phyloP scores from a whole-genome alignment of 2,797 vertebrate genomes.

The Anniella stebbinsi region DNA sequence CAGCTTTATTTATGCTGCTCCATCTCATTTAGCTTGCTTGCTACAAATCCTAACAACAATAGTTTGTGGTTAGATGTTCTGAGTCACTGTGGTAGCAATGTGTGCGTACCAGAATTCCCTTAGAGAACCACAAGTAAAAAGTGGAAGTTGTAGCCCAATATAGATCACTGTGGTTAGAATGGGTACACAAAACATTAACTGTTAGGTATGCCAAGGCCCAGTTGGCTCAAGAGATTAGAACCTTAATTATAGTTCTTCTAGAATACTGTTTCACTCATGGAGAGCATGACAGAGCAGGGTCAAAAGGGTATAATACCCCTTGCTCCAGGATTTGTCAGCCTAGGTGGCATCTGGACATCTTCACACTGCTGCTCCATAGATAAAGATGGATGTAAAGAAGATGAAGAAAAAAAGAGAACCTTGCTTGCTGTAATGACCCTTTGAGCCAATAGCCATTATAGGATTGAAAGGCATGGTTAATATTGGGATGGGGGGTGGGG shows the following conservation, averaged over 20 bases:
- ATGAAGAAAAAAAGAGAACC: no score
- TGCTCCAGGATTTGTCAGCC: not conserved
- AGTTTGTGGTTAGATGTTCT: slow-evolving; percentile 35
- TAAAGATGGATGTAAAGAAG: no score
- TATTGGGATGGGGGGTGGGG: no score
- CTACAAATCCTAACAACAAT: slow-evolving; percentile 13
- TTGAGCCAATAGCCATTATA: no score
- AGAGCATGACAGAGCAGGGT: slow-evolving; percentile 17
- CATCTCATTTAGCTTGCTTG: not conserved
- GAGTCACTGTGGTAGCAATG: slow-evolving; percentile 21
- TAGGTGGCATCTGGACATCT: not conserved
- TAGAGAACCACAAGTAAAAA: slow-evolving; percentile 14
- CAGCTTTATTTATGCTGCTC: not conserved
- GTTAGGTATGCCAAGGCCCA: slow-evolving; percentile 13
- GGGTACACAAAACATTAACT: slow-evolving; percentile 29
- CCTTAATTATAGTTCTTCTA: slow-evolving; percentile 36
- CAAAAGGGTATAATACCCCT: slow-evolving; percentile 12
- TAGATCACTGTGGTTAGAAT: slow-evolving; percentile 39
- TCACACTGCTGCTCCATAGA: not conserved
- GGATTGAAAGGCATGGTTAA: no score
- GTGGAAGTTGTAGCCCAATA: slow-evolving; percentile 16
- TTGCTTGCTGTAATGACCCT: no score
- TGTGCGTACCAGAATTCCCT: slow-evolving; percentile 19
- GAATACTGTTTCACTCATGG: slow-evolving; percentile 8
- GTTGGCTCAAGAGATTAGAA: slow-evolving; percentile 30